Base-by-base conservation (phyloP, 2,888 invertebrate species). In the Chromoteleia sp. region DNA sequence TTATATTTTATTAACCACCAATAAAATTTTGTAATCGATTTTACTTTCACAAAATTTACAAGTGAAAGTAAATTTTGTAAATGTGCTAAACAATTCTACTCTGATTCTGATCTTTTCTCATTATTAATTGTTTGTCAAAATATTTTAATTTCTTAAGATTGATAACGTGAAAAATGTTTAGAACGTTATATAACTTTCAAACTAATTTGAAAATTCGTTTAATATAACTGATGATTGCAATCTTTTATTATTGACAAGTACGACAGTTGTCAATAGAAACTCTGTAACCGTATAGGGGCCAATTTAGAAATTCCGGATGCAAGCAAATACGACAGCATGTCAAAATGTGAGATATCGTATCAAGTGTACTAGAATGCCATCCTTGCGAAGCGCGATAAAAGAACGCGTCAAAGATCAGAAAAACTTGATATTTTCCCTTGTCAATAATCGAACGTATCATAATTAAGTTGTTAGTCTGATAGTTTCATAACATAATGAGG, bases 311-410 rank as follows among this genome's bases (percentile, higher is more conserved):
- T 73, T 73, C 61, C 73, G 48, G 21, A 48, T 70, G 58, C 36
- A 58, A 70, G 58, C 58, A 48, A 58, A 63, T 43, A 54, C 52
- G 73, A 73, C 73, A 73, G 33, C 61, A 30, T 59, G 73, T 73
- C 73, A 61, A 63, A 52, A 61, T 54, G 52, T 15, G 15, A 52
- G 52, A 61, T 73, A 29, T 58, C 61, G 19, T 41, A 39, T 41
- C 52, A 61, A 73, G 50, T 73, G 73, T 61, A 73, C 63, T 59
- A 14, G 39, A 41, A 41, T 41, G 36, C 36, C 36, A 36, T 8
- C 36, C 8, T 36, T 36, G 36, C n/a, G 8, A 29, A 29, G 29
- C 29, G 1, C 8, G 0, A 36, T 36, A n/a, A 36, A 36, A 36
- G 36, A 36, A 36, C n/a, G 36, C 36, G n/a, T 36, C 2, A 2